phyloP scores from a whole-genome alignment of 2,113 vertebrate species.

The Tetrao urogallus region DNA sequence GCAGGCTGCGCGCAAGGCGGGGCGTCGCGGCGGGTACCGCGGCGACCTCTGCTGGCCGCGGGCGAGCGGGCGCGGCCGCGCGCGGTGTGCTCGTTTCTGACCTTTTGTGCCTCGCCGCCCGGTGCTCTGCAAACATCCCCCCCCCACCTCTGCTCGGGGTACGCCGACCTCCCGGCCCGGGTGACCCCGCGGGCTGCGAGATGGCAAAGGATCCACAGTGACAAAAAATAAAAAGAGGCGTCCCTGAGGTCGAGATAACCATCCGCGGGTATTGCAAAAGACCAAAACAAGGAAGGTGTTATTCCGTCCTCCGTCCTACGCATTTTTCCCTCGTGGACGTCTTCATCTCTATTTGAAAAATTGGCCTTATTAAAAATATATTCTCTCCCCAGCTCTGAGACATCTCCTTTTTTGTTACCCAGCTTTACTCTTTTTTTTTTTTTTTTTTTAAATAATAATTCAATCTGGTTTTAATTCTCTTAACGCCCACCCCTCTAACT shows the following conservation, averaged over 20 bases:
- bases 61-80: neutral
- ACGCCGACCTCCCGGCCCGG: neutral
- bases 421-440: neutral
- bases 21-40: slow-evolving; percentile 48
- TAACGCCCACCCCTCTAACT: neutral
- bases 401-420: neutral
- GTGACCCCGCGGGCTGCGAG: neutral
- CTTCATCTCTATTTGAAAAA: neutral
- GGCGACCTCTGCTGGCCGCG: slow-evolving; percentile 81
- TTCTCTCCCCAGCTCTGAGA: neutral
- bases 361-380: neutral
- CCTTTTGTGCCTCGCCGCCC: slow-evolving; percentile 38
- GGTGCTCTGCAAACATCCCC: neutral
- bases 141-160: neutral
- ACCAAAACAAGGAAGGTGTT: neutral
- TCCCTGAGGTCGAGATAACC: neutral
- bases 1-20: neutral
- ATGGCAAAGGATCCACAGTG: neutral
- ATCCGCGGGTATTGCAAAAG: neutral
- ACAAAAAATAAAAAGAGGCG: neutral
- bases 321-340: neutral
- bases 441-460: neutral
- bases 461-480: neutral
- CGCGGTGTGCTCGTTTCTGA: neutral
- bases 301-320: neutral